These are phyloP conservation scores for Sigmodon hispidus DNA, from an alignment of 2,113 vertebrate genomes.

Conservation along the genomic window DNA sequence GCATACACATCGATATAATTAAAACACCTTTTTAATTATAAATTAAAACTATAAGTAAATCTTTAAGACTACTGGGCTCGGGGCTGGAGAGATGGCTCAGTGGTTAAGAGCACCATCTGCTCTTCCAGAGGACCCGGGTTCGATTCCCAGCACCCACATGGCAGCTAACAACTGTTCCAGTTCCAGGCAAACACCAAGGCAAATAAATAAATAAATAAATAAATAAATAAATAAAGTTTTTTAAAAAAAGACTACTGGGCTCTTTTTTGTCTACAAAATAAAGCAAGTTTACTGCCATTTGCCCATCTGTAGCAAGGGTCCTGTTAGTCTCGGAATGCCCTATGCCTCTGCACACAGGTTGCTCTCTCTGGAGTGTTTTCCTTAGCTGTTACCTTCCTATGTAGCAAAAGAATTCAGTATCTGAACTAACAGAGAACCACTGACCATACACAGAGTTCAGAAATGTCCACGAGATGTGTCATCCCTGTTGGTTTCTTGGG, in stretches of 20 bases:
- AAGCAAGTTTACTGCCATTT: neutral
- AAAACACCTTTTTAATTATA: too few species aligned
- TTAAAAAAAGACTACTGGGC: neutral
- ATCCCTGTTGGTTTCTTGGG: rapidly evolving
- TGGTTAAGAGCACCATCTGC: too few species aligned
- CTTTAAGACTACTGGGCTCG: neutral
- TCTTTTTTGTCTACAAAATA: constrained; percentile 1
- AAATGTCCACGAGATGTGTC: neutral
- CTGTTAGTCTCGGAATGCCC: neutral
- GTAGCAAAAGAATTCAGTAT: neutral
- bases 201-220: too few species aligned
- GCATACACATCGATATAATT: too few species aligned
- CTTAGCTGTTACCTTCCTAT: neutral
- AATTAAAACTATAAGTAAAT: too few species aligned
- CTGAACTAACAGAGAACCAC: neutral
- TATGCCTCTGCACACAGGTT: neutral
- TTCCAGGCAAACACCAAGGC: too few species aligned
- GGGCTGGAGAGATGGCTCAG: too few species aligned
- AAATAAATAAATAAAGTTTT: too few species aligned
- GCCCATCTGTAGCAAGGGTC: neutral
- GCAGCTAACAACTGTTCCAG: too few species aligned
- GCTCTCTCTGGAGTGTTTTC: neutral
- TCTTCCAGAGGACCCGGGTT: too few species aligned
- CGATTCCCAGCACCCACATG: too few species aligned
- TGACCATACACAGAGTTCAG: neutral